Evolutionary conservation across 35 echinoderm and acorn worm genomes (phyloP), one percentile per base, ranked within the genome.

Genomic region (Holothuria glaberrima): DNA sequence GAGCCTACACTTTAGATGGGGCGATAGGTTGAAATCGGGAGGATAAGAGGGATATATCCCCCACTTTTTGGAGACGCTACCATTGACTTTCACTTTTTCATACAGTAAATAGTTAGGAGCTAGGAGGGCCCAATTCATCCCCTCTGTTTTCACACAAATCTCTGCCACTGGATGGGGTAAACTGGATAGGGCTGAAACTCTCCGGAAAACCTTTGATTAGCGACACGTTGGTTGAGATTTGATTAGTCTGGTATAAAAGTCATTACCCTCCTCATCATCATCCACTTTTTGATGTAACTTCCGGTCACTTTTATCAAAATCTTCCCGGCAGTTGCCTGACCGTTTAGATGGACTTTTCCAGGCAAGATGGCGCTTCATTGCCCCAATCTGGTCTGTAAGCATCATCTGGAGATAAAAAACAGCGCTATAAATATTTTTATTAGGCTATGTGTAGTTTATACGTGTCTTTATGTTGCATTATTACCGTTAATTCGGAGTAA

Each of bases 341-440:
- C 31, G 5, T 22, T 21, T 32, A 44, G 71, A 41, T 41, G 71
- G 71, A 41, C 21, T 75, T 38, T 75, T 75, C 71, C 71, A 75
- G 44, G 71, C 32, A 41, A 75, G 71, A 75, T 75, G 31, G 33
- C 71, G 71, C 44, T 75, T 75, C 20, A 75, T 75, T 31, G 71
- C 44, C 20, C 71, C 71, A 19, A 75, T 31, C 71, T 75, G 71
- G 9, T 31, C 71, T n/a, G 20, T 75, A 21, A 75, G 34, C 13
- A 41, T 17, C 71, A 34, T 75, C 71, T 75, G 34, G 41, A 75
- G 13, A 75, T 17, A 75, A 68, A 44, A 75, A 75, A 0, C 7
- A 73, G 36, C 30, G 30, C 19, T 3, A 73, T 31, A 25, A 66
- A n/a, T n/a, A n/a, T n/a, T n/a, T n/a, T n/a, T n/a, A n/a, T 30